These are phyloP conservation scores for Pristionchus entomophagus DNA, from an alignment of 2,888 invertebrate species.

Conservation along the genomic window DNA sequence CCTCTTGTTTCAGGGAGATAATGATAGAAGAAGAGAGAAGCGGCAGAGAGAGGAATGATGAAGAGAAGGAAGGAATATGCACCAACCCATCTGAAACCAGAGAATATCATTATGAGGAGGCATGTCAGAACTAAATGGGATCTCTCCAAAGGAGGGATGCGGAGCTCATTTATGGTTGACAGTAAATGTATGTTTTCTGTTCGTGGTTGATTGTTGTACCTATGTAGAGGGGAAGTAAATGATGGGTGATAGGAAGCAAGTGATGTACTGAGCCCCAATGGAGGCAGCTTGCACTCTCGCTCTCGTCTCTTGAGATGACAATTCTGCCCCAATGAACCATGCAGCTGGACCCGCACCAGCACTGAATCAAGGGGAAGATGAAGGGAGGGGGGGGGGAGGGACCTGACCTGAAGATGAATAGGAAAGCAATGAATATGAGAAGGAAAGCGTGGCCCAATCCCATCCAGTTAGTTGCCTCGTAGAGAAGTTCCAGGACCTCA, in stretches of 20 bases:
- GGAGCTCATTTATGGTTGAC: too few species aligned
- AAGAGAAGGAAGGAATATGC: constrained; percentile 65
- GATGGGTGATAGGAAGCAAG: constrained; percentile 68
- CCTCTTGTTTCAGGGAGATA: constrained; percentile 59
- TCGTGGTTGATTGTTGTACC: too few species aligned
- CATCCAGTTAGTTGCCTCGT: constrained; percentile 51
- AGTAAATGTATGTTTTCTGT: too few species aligned
- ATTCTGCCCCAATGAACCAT: constrained; percentile 68
- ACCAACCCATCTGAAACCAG: constrained; percentile 49
- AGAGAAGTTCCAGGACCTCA: constrained; percentile 39
- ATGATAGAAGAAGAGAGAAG: constrained; percentile 61
- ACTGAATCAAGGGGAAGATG: constrained; percentile 47
- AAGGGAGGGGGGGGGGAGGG: neutral
- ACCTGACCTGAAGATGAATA: constrained; percentile 64
- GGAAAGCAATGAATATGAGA: constrained; percentile 60
- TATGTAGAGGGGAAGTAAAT: constrained; percentile 64
- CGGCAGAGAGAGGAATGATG: constrained; percentile 62
- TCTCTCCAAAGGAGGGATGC: too few species aligned
- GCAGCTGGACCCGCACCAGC: constrained; percentile 70
- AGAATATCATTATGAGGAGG: neutral
- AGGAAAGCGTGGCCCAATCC: constrained; percentile 62
- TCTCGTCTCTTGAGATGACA: constrained; percentile 57
- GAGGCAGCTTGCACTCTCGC: constrained; percentile 58
- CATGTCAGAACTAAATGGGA: neutral
- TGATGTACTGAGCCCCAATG: constrained; percentile 61